phyloP scores from a whole-genome alignment of 2,888 invertebrate genomes.

The Sphecodes monilicornis region DNA sequence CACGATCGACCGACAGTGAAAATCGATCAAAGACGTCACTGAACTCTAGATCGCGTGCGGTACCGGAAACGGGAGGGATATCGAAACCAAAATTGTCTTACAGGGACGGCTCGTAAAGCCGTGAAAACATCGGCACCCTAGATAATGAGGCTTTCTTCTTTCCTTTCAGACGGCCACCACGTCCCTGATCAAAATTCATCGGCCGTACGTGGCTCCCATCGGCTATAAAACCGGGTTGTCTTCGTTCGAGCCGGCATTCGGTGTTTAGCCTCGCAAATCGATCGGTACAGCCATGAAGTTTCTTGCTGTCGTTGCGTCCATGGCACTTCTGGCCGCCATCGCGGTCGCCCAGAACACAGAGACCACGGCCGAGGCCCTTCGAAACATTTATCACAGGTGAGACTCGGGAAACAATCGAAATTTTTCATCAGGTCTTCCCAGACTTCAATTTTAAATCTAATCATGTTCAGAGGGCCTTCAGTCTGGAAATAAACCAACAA shows the following conservation, averaged over 20 bases:
- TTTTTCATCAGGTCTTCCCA: neutral
- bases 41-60: neutral
- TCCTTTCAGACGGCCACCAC: constrained; percentile 78
- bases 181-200: constrained; percentile 81
- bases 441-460: neutral
- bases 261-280: constrained; percentile 81
- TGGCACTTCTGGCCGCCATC: constrained; percentile 74
- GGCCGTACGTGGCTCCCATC: constrained; percentile 76
- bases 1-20: neutral
- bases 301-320: constrained; percentile 71
- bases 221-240: constrained; percentile 82
- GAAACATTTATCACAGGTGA: constrained; percentile 81
- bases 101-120: constrained; percentile 44
- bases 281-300: constrained; percentile 79
- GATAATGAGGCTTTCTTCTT: constrained; percentile 81
- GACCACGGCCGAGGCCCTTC: constrained; percentile 79
- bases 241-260: constrained; percentile 81
- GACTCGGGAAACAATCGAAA: neutral
- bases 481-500: neutral
- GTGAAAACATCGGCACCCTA: constrained; percentile 79
- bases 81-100: constrained; percentile 61
- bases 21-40: neutral
- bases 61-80: constrained; percentile 32
- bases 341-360: constrained; percentile 73
- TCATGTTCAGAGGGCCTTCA: neutral